Base-by-base conservation (phyloP, 2,888 invertebrate genomes). In the Dinocampus coccinellae region DNA sequence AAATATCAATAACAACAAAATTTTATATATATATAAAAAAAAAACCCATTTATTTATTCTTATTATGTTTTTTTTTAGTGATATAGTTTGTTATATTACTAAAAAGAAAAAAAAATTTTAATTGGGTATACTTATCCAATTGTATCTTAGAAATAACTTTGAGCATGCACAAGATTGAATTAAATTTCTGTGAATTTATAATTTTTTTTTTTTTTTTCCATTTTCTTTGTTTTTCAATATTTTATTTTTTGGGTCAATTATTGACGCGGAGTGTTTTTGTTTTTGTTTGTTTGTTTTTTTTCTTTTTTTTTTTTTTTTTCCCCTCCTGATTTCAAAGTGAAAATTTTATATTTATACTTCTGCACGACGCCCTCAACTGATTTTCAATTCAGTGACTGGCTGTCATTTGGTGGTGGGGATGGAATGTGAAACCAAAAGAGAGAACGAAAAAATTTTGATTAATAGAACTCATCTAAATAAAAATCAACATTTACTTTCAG, bases 381-480 rank as follows among this genome's bases (percentile, higher is more conserved):
- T 29, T 26, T 26, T 57, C 16, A 20, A 58, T 33, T 16, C 16
- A 20, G 16, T 29, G 34, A 33, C 34, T 26, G 61, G 61, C 36
- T 33, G 29, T 29, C 33, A 55, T 55, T 24, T 58, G 58, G 58
- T 58, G 58, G 58, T 58, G 58, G 58, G n/a, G 58, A 58, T 58
- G 13, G 34, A 33, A 34, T 24, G n/a, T n/a, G 57, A 39, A 29
- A 4, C 26, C 57, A 57, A 57, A 11, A 10, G n/a, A 55, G 11
- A 55, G 24, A 47, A 64, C n/a, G 64, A 26, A 16, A 64, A 39
- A 52, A 47, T 47, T 16, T 13, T 9, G 13, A 9, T 7, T 26
- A 2, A 24, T 39, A 67, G 81, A 75, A 77, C 80, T 76, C 70
- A 74, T 73, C 77, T 83, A 83, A 84, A 47, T 16, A 2, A 83